phyloP scores from a whole-genome alignment of 2,888 invertebrate genomes.

The Drosophila neonasuta region DNA sequence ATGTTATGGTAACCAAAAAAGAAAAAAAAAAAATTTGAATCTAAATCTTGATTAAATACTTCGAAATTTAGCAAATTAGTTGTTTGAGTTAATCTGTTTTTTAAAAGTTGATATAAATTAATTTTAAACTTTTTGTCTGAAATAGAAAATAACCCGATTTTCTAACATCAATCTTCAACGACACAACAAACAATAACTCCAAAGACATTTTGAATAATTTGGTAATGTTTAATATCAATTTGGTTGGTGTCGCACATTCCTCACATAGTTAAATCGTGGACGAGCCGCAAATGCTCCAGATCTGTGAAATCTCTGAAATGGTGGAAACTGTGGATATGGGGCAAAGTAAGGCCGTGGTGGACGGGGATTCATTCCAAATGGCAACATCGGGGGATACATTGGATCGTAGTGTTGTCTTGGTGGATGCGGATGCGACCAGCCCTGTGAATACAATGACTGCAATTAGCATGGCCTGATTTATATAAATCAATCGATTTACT shows the following conservation, averaged over 20 bases:
- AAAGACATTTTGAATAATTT: not conserved
- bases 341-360: constrained; percentile 28
- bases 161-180: too few species aligned
- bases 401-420: constrained; percentile 35
- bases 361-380: constrained; percentile 28
- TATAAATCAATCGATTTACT: constrained; percentile 10
- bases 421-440: constrained; percentile 30
- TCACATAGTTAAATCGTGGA: not conserved
- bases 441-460: constrained; percentile 30
- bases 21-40: too few species aligned
- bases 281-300: not conserved
- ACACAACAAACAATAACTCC: too few species aligned
- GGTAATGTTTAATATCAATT: not conserved
- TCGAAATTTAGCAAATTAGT: too few species aligned
- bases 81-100: too few species aligned
- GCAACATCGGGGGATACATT: constrained; percentile 34
- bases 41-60: too few species aligned
- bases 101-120: too few species aligned
- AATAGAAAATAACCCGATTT: too few species aligned
- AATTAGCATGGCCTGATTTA: not conserved
- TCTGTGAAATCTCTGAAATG: not conserved
- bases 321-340: constrained; percentile 4
- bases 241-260: not conserved
- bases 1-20: too few species aligned
- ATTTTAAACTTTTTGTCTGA: too few species aligned